Evolutionary conservation across 1,140 invertebrate species (phyloP).

Genomic region (Ostrea edulis): DNA sequence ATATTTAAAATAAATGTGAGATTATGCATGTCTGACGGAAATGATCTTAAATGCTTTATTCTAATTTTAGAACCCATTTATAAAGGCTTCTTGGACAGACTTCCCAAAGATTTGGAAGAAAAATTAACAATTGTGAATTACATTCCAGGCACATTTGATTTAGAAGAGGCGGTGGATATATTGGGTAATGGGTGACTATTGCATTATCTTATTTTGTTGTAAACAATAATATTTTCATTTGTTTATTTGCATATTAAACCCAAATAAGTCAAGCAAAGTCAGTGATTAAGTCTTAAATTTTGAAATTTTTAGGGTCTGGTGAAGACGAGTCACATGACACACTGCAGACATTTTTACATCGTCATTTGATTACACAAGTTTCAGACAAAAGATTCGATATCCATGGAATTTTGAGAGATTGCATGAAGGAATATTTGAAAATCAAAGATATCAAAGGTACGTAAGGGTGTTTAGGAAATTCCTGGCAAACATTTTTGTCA

Average conservation of each 20-base stretch:
- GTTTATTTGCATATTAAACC: too few species aligned
- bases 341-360: slow-evolving; percentile 37
- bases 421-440: slow-evolving; percentile 41
- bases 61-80: slow-evolving; percentile 47
- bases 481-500: neutral
- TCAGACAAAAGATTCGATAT: slow-evolving; percentile 51
- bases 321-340: neutral
- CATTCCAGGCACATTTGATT: slow-evolving; percentile 51
- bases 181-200: slow-evolving; percentile 34
- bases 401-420: slow-evolving; percentile 54
- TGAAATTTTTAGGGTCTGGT: neutral
- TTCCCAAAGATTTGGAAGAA: slow-evolving; percentile 40
- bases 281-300: too few species aligned
- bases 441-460: slow-evolving; percentile 50
- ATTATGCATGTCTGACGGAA: too few species aligned
- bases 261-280: too few species aligned
- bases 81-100: slow-evolving; percentile 48
- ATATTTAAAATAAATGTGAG: too few species aligned
- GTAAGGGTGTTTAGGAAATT: neutral
- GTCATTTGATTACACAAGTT: slow-evolving; percentile 45
- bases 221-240: too few species aligned
- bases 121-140: slow-evolving; percentile 44
- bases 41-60: neutral
- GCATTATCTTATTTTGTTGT: too few species aligned
- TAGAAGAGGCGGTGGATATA: slow-evolving; percentile 24